Evolutionary conservation across 2,113 vertebrate genomes (phyloP).

Genomic region (Strix aluco): DNA sequence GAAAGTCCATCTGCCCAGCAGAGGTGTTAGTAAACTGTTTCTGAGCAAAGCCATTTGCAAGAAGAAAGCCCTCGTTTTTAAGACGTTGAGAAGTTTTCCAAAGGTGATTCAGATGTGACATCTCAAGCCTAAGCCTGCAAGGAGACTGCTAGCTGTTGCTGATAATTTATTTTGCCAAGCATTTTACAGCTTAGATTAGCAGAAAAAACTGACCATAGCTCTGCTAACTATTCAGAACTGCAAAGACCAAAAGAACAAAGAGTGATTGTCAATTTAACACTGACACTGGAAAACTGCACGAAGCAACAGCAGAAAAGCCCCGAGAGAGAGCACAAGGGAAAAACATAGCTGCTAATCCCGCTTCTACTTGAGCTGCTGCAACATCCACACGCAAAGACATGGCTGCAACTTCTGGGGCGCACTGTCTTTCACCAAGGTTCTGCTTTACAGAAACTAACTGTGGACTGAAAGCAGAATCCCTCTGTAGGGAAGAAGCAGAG

Average conservation of each 20-base stretch:
- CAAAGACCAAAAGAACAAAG: constrained; percentile 53
- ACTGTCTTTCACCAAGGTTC: not conserved
- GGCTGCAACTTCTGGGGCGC: not conserved
- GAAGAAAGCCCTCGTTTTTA: not conserved
- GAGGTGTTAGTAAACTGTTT: not conserved
- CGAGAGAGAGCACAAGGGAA: not conserved
- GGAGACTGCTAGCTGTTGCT: not conserved
- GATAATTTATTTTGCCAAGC: not conserved
- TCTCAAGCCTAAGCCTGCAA: not conserved
- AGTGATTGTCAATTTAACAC: constrained; percentile 23
- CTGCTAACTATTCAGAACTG: constrained; percentile 27
- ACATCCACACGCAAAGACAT: not conserved
- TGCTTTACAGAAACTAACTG: not conserved
- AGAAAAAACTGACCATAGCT: not conserved
- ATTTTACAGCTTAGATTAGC: constrained; percentile 46
- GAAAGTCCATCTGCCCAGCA: not conserved
- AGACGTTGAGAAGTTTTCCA: not conserved
- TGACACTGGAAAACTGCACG: constrained; percentile 10
- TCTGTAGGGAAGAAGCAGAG: not conserved
- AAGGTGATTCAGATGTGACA: not conserved
- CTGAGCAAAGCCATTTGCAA: not conserved
- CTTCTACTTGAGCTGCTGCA: not conserved
- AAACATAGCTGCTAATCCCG: not conserved
- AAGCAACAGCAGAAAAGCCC: not conserved
- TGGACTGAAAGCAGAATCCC: not conserved